Base-by-base conservation (phyloP, 1,140 invertebrate genomes). In the Thalassaphorura encarpata region DNA sequence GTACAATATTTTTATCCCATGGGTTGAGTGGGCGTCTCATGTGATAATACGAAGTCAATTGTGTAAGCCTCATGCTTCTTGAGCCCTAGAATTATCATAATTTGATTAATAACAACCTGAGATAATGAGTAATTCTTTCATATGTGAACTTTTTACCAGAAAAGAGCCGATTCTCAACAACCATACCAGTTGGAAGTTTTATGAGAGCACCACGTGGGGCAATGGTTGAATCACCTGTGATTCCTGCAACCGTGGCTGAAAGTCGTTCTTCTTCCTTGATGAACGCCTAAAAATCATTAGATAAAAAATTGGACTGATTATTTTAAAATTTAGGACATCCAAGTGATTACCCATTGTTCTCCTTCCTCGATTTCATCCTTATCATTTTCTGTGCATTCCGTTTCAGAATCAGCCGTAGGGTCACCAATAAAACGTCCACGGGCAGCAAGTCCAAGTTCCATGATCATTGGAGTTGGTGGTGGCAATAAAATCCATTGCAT, bases 181-280 rank as follows among this genome's bases (percentile, higher is more conserved):
- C 71, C 15, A 76, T 72, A 0, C 81, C 80, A 64, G 82, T 76
- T 0, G 78, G 73, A 60, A 76, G 72, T 66, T 84, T 83, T 43
- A 82, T 79, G 46, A 85, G 72, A 13, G 77, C 81, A 1, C 84
- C 85, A 39, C 85, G 74, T 8, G 85, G 85, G 49, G 84, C 76
- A 16, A 86, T 70, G 51, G 77, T 76, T 1, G 78, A 77, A 64
- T 87, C 83, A 18, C 81, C 75, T 54, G 75, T 81, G 29, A 87
- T 85, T 5, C 79, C 74, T 48, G 78, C 73, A 11, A 88, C 75
- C 1, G 78, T 78, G 5, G 81, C 80, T 0, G 83, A 72, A 15
- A 88, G 66, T n/a, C 84, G 76, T 58, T 81, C 80, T 68, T 87
- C 85, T 69, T 89, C 85, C 68, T 84, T 86, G 26, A 88, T 77